Base-by-base conservation (phyloP, 1,140 invertebrate species). In the Tigriopus japonicus region DNA sequence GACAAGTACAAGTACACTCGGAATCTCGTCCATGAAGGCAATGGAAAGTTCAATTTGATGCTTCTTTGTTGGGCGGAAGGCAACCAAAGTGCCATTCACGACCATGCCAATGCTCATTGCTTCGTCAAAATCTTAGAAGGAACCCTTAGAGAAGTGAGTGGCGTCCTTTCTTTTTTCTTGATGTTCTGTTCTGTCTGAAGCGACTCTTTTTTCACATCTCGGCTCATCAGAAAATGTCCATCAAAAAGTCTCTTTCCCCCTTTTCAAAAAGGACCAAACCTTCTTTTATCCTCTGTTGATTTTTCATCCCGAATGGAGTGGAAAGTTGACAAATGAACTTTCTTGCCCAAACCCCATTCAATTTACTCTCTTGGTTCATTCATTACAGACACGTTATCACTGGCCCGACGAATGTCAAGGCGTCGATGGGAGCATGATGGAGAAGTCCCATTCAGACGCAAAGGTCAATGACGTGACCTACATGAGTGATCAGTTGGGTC, bases 1-100 rank as follows among this genome's bases (percentile, higher is more conserved):
- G 91, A 97, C 71, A 78, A 85, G 68, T 85, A 85, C 71, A 86
- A 86, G 87, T 96, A 97, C 68, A 96, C 92, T 0, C 73, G 92
- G 21, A 96, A 96, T 73, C 73, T 97, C 59, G 87, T 96, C 1
- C 89, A 95, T 68, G 80, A 80, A 64, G 92, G 91, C 10, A 98
- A 98, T 71, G 94, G 90, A 1, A 93, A 89, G 70, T 99, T 95
- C 72, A 98, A 99, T 73, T 75, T 99, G 63, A 92, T 99, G 82
- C 77, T 96, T 19, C 70, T 99, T 0, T 97, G 93, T 71, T 99
- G 95, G 95, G 86, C 87, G 35, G 87, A 94, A 69, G 88, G 88
- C 24, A 89, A 96, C 63, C 86, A 84, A 0, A 94, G 90, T 0
- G 81, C 85, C 14, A 95, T 99, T 64, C 95, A 99, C 69, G 92